These are phyloP conservation scores for Tenebrosternarchus preto DNA, from an alignment of 2,113 vertebrate genomes.

Conservation along the genomic window DNA sequence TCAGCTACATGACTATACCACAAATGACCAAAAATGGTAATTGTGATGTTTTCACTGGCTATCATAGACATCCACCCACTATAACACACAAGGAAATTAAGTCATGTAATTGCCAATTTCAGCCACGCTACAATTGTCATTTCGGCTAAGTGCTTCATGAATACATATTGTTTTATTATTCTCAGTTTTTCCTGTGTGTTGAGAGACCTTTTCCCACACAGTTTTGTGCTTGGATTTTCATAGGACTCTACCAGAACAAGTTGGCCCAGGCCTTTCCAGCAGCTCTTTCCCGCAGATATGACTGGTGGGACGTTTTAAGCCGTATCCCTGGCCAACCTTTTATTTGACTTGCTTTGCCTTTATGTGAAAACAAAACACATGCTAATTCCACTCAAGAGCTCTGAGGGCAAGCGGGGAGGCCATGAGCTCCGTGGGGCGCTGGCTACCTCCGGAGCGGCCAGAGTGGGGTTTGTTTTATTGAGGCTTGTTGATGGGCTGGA, in stretches of 20 bases:
- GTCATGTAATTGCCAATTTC: conserved; percentile 5
- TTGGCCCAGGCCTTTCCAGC: not conserved
- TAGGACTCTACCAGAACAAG: not conserved
- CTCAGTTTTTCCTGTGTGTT: not conserved
- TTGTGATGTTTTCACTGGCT: not conserved
- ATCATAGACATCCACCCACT: not conserved
- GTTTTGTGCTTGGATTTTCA: not conserved
- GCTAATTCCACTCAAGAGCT: conserved; percentile 5
- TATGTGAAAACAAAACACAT: not conserved
- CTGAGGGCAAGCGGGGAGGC: not conserved
- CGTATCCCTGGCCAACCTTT: not conserved
- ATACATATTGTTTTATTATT: not conserved
- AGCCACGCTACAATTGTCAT: not conserved
- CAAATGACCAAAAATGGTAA: not conserved
- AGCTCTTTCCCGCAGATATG: not conserved
- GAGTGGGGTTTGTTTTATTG: conserved; percentile 71
- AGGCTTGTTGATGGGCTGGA: conserved; percentile 74
- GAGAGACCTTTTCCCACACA: not conserved
- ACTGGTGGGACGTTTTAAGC: not conserved
- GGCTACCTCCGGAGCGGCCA: conserved; percentile 16
- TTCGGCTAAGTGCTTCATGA: not conserved
- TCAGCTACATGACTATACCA: not conserved
- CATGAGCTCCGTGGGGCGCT: conserved; percentile 1
- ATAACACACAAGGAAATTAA: not conserved
- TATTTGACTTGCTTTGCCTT: not conserved